Base-by-base conservation (phyloP, 2,113 vertebrate genomes). In the Crotalus helleri region DNA sequence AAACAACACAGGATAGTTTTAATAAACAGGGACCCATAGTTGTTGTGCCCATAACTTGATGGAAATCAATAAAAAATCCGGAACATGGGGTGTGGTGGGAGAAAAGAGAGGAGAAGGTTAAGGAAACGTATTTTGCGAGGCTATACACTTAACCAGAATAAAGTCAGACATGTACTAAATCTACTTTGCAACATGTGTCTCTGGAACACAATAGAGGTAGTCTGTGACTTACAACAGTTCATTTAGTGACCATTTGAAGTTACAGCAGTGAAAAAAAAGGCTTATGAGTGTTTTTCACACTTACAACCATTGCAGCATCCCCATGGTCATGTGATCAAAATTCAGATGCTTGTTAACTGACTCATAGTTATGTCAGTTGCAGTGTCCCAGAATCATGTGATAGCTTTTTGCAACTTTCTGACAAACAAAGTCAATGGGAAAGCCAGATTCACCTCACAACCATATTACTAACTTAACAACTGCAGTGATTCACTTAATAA, bases 1-100 rank as follows among this genome's bases (percentile, higher is more conserved):
- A 91, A 92, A 23, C 39, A 61, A 21, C 23, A 61, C 92, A 94
- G 51, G 93, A 94, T 57, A 90, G 61, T 92, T 93, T 81, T 94
- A 91, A 90, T 94, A 92, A 95, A 95, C 95, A 93, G 94, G 95
- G 97, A 94, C 87, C 86, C 89, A 87, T 4, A 96, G 55, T 89
- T 93, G 93, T 23, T 89, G 94, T 92, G 93, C 92, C 90, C 44
- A 0, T 46, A 86, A 5, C 5, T 29, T 61, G 59, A 44, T 51
- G 49, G 85, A 0, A 0, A 6, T 0, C 21, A 19, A 23, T 1
- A 5, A 44, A 0, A 44, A 94, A 88, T 2, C 4, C 0, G 61
- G 33, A 94, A 74, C 23, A 88, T 44, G 51, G 33, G 0, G 4
- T 51, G 49, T 44, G 24, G 15, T 23, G 57, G 94, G n/a, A 33